Conservation (phyloP, 2,888 invertebrate species). For the Microplitis manilae region DNA sequence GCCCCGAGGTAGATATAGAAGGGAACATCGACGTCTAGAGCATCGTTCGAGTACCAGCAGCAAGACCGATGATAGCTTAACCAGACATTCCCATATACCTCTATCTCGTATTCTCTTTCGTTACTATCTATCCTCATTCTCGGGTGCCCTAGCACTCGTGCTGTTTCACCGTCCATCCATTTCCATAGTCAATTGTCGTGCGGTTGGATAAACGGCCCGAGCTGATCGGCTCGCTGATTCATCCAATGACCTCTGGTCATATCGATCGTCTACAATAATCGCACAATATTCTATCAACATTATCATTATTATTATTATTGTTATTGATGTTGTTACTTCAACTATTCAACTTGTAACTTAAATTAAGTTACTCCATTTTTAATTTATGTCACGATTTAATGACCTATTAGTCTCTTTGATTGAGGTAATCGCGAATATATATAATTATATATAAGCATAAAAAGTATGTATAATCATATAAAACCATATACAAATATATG, state of each 20-base stretch:
- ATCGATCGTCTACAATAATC: constrained; percentile 12
- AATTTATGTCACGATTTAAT: too few relatives aligned
- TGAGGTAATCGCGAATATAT: too few relatives aligned
- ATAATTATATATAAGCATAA: too few relatives aligned
- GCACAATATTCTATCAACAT: constrained; percentile 10
- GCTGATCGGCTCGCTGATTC: constrained; percentile 3
- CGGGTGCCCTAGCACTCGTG: neutral
- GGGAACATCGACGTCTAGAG: neutral
- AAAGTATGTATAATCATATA: too few relatives aligned
- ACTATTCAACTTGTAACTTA: neutral
- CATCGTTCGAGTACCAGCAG: constrained; percentile 23
- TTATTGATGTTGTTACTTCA: constrained; percentile 6
- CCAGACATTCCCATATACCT: constrained; percentile 1
- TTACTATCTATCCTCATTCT: neutral
- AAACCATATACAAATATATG: too few relatives aligned
- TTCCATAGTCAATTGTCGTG: constrained; percentile 17
- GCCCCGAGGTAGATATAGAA: neutral
- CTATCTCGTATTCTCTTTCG: neutral
- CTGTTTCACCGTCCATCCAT: neutral
- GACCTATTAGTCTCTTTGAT: too few relatives aligned
- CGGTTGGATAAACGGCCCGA: constrained; percentile 5
- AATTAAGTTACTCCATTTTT: too few relatives aligned
- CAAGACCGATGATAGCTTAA: constrained; percentile 28
- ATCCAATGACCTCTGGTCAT: constrained; percentile 13
- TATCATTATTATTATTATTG: neutral